These are phyloP conservation scores for Pteropus alecto DNA, from an alignment of 2,113 vertebrate genomes.

Conservation along the genomic window DNA sequence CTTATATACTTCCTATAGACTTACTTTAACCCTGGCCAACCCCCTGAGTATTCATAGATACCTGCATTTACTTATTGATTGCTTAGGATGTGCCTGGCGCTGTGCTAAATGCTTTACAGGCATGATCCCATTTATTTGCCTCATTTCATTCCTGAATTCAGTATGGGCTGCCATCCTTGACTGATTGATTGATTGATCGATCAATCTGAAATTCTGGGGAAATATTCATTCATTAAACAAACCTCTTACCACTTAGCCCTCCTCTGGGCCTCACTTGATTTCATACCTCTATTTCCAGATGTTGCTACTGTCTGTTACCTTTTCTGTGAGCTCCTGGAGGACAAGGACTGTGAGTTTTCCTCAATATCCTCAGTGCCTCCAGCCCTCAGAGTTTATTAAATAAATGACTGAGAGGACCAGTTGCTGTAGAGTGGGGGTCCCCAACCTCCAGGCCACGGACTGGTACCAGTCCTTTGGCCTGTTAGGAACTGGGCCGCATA, in stretches of 20 bases:
- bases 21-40: not conserved
- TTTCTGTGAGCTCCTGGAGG: not conserved
- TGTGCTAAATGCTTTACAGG: not conserved
- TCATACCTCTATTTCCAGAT: not conserved
- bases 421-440: not conserved
- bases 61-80: not conserved
- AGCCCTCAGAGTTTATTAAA: not conserved
- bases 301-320: not conserved
- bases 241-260: not conserved
- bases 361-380: not conserved
- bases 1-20: not conserved
- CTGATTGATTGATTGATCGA: not conserved
- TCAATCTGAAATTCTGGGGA: not conserved
- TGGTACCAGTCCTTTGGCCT: too few relatives aligned
- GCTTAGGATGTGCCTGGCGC: not conserved
- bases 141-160: slow-evolving; percentile 21
- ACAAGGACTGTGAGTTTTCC: not conserved
- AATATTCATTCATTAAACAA: not conserved
- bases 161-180: not conserved
- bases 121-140: not conserved
- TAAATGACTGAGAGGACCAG: not conserved
- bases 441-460: too few relatives aligned
- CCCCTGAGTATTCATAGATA: not conserved
- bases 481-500: too few relatives aligned
- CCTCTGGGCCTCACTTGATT: not conserved